Conservation (phyloP, 2,113 vertebrate genomes). For the Amphiprion ocellaris region DNA sequence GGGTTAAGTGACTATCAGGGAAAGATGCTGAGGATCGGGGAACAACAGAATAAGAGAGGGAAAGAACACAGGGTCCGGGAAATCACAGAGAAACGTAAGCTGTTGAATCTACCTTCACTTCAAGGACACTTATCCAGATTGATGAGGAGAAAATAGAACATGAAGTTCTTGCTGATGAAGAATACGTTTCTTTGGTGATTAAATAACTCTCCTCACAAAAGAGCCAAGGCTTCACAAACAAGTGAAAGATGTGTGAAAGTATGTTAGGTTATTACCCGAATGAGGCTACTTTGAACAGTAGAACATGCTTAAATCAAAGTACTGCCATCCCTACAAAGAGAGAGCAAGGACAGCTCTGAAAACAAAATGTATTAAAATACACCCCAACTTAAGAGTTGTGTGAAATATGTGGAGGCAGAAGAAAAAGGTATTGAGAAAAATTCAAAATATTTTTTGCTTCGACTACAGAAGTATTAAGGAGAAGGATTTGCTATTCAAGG, state of each 20-base stretch:
- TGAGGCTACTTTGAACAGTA: background rate
- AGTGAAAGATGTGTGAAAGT: slow-evolving; percentile 3
- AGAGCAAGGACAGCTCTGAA: background rate
- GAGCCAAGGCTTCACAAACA: slow-evolving; percentile 13
- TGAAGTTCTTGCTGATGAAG: slow-evolving; percentile 20
- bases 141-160: slow-evolving; percentile 11
- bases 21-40: background rate
- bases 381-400: background rate
- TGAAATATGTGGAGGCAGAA: background rate
- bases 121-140: slow-evolving; percentile 30
- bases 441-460: too few species aligned
- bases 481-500: too few species aligned
- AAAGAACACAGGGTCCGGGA: background rate
- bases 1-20: slow-evolving; percentile 33
- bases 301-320: background rate
- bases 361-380: background rate
- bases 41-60: background rate
- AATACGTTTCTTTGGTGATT: slow-evolving; percentile 28
- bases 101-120: slow-evolving; percentile 29
- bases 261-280: background rate
- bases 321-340: background rate
- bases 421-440: too few species aligned
- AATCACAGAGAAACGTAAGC: slow-evolving; percentile 21
- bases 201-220: background rate
- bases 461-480: too few species aligned